Percentiles rank a stretch among this genome's conserved stretches.
These are phyloP conservation scores for Girardia tigrina DNA, from an alignment of 2,888 invertebrate genomes.

Conservation along the genomic window DNA sequence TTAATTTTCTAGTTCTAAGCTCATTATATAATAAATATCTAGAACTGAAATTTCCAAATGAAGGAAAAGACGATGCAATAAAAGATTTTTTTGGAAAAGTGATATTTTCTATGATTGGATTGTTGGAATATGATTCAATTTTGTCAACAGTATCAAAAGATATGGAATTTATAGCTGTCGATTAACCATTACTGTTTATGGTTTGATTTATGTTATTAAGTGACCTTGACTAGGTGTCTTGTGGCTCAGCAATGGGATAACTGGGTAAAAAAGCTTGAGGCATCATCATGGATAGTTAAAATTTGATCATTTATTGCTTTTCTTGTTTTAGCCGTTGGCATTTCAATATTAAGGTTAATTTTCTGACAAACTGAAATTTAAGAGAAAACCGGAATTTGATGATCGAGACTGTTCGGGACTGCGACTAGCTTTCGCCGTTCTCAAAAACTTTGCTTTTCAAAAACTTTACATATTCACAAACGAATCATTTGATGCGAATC, in stretches of 20 bases:
- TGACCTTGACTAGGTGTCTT: conserved; percentile 1
- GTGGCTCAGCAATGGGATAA: not conserved
- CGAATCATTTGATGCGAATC: too few relatives aligned
- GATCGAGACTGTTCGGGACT: too few relatives aligned
- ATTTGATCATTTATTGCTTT: conserved; percentile 18
- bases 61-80: not conserved
- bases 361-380: conserved; percentile 20
- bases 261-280: not conserved
- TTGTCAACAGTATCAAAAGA: not conserved
- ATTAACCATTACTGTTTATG: not conserved
- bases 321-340: conserved; percentile 11
- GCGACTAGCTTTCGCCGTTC: too few relatives aligned
- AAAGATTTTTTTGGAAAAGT: not conserved
- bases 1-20: too few relatives aligned
- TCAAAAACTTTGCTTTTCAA: too few relatives aligned
- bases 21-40: too few relatives aligned
- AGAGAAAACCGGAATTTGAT: too few relatives aligned
- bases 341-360: not conserved
- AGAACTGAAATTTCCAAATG: not conserved
- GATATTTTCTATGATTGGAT: not conserved
- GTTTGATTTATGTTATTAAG: not conserved
- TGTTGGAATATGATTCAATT: conserved; percentile 14
- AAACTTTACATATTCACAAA: too few relatives aligned
- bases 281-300: conserved; percentile 2
- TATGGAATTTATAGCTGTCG: not conserved